Percentiles rank a stretch among this genome's conserved stretches.
phyloP scores from a whole-genome alignment of 2,113 vertebrate species.

The Columbina picui region DNA sequence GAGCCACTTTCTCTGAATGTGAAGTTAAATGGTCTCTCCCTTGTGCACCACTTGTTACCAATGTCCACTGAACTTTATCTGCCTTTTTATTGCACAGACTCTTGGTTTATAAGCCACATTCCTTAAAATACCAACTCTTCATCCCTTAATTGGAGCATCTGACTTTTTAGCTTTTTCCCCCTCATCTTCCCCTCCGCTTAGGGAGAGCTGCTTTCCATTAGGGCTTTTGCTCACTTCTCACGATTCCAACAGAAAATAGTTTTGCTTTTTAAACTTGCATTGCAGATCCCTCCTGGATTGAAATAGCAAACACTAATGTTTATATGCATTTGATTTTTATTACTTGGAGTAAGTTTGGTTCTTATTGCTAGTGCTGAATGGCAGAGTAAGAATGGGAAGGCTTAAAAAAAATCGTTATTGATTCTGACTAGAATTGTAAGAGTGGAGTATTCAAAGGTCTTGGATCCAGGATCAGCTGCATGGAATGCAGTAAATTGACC shows the following conservation, averaged over 20 bases:
- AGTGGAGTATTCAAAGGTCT: not conserved
- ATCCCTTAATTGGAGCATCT: not conserved
- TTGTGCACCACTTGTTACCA: not conserved
- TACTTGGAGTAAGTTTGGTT: not conserved
- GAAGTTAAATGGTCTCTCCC: not conserved
- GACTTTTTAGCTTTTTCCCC: not conserved
- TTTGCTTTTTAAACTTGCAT: not conserved
- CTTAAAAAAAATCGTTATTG: not conserved
- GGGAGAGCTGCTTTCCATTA: not conserved
- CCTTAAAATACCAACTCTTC: not conserved
- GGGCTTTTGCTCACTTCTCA: slow-evolving; percentile 3
- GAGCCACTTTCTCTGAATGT: not conserved
- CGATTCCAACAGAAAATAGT: not conserved
- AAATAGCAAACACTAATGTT: not conserved
- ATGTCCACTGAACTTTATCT: not conserved
- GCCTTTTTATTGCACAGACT: not conserved
- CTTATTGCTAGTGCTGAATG: not conserved
- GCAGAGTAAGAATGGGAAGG: not conserved
- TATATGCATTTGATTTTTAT: not conserved
- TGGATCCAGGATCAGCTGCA: not conserved
- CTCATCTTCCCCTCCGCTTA: fast-evolving
- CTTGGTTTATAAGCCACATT: not conserved
- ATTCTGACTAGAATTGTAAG: not conserved
- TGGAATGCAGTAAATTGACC: not conserved
- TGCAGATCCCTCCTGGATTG: not conserved